These are phyloP conservation scores for Hemibagrus guttatus DNA, from an alignment of 2,797 vertebrate genomes.

Conservation along the genomic window DNA sequence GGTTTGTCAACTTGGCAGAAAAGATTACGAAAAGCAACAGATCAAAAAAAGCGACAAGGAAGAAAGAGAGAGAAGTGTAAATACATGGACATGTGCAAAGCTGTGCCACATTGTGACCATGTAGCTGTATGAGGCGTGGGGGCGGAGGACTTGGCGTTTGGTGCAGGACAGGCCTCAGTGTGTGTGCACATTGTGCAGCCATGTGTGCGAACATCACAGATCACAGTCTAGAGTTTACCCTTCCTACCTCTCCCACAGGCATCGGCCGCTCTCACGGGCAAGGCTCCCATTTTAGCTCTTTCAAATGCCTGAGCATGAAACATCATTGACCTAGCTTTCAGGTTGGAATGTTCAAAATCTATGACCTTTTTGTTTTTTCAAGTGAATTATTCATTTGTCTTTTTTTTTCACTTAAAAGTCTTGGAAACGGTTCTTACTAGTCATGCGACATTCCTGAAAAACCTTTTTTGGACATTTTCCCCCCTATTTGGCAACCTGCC, in stretches of 20 bases:
- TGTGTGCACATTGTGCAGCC: slow-evolving; percentile 60
- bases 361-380: background rate
- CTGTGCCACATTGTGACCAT: slow-evolving; percentile 49
- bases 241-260: slow-evolving; percentile 52
- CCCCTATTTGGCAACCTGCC: background rate
- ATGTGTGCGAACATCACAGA: slow-evolving; percentile 50
- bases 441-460: background rate
- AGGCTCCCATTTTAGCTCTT: slow-evolving; percentile 46
- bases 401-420: background rate
- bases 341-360: background rate
- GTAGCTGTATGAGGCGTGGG: slow-evolving; percentile 49
- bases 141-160: slow-evolving; percentile 55
- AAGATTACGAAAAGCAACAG: background rate
- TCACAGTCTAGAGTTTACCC: slow-evolving; percentile 55
- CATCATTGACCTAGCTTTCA: slow-evolving; percentile 49
- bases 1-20: background rate
- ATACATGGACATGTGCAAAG: slow-evolving; percentile 36
- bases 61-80: background rate
- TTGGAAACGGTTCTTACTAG: background rate
- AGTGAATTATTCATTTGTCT: background rate
- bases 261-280: slow-evolving; percentile 51
- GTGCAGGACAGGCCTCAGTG: slow-evolving; percentile 54
- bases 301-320: slow-evolving; percentile 44
- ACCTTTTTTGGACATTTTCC: background rate
- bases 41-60: background rate